Evolutionary conservation across 1,140 invertebrate genomes (phyloP).

Genomic region (Lasioglossum baleicum): DNA sequence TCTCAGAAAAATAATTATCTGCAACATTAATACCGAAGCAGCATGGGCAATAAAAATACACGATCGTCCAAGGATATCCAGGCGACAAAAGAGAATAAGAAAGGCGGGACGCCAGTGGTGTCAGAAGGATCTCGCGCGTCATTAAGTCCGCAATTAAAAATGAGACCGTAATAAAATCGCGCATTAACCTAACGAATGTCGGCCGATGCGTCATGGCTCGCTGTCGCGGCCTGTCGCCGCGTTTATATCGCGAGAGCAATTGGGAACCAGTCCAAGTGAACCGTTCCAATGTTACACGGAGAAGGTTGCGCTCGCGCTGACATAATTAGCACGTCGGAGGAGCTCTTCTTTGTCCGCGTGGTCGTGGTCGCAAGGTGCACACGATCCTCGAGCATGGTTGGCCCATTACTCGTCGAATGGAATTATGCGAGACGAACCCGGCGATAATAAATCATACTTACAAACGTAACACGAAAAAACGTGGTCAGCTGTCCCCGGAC

Average conservation of each 20-base stretch:
- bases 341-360: slow-evolving; percentile 60
- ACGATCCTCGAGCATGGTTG: slow-evolving; percentile 30
- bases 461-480: slow-evolving; percentile 58
- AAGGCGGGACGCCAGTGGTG: neutral
- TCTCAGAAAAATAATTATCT: too few relatives aligned
- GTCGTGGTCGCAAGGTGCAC: slow-evolving; percentile 17
- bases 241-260: slow-evolving; percentile 76
- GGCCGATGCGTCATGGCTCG: slow-evolving; percentile 66
- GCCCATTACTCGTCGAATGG: slow-evolving; percentile 49
- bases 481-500: slow-evolving; percentile 53
- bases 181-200: slow-evolving; percentile 76
- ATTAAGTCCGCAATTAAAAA: slow-evolving; percentile 78
- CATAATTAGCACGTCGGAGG: slow-evolving; percentile 76
- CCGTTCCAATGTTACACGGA: slow-evolving; percentile 63
- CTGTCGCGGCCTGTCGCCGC: slow-evolving; percentile 55
- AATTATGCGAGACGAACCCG: slow-evolving; percentile 50
- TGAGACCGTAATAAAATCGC: slow-evolving; percentile 76
- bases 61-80: neutral
- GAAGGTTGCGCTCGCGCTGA: slow-evolving; percentile 65
- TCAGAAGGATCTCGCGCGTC: slow-evolving; percentile 49
- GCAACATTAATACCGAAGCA: too few relatives aligned
- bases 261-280: slow-evolving; percentile 77
- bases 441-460: slow-evolving; percentile 70
- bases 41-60: neutral
- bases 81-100: neutral